Evolutionary conservation across 92 coral and sea anemone genomes (phyloP), one percentile per base, ranked within the genome.

Genomic region (Parazoanthus swiftii): DNA sequence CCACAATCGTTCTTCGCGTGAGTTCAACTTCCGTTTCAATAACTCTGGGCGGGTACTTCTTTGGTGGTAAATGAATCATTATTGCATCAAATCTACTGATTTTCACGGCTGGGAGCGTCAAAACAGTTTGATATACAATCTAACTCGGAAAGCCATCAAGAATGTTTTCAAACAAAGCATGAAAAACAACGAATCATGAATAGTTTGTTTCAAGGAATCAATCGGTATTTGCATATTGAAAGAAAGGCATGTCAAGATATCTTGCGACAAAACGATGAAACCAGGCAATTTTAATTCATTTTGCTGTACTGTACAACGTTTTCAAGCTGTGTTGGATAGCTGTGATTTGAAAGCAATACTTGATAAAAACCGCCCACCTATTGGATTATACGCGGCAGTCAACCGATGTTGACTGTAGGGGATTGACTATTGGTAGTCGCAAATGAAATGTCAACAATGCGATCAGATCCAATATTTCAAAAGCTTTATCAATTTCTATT

Each of bases 151-250:
- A 42, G 14, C 26, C 25, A 39, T 48, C 56, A 44, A 77, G 10
- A 42, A 77, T 42, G 3, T 44, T 77, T 77, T 44, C 16, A 23
- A 63, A 63, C 70, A 63, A 63, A 77, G 50, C 4, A 43, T 39
- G 81, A 44, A 77, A 44, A 77, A 5, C 44, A 44, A 77, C 4
- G 26, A 23, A 77, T 18, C 25, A 63, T 0, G 68, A 18, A 63
- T 16, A 10, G 23, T 63, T 63, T 18, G n/a, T 44, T 6, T 38
- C 44, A 77, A 39, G 23, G 29, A 38, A 15, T 20, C 26, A 44
- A 39, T 38, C n/a, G 50, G 33, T 21, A 44, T 77, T 77, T 77
- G 81, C 81, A 77, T 77, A 77, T 77, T 77, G 56, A 42, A 77
- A 48, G n/a, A 35, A 77, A 20, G 33, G 25, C 43, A 37, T 74